Evolutionary conservation across 1,140 invertebrate species (phyloP).

Genomic region (Euglossa dilemma): DNA sequence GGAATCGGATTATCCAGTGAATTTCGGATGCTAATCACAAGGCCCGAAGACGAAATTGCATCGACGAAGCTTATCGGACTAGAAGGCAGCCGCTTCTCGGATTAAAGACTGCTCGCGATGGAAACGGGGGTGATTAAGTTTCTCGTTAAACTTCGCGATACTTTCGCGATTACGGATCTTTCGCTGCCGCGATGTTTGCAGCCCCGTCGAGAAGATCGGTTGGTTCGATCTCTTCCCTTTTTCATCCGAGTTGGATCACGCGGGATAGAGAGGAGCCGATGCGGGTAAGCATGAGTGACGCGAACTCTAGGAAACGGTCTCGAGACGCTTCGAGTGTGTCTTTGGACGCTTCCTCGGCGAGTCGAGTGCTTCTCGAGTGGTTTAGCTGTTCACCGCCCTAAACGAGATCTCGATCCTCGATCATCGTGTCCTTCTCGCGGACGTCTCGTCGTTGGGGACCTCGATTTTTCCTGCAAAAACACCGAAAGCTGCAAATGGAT

Average conservation of each 20-base stretch:
- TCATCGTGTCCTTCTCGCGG: neutral
- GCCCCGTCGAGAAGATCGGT: too few species aligned
- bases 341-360: neutral
- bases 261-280: too few species aligned
- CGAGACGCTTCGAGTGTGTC: constrained; percentile 27
- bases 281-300: neutral
- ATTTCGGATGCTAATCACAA: constrained; percentile 48
- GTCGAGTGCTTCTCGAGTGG: constrained; percentile 20
- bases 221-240: neutral
- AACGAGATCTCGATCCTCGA: constrained; percentile 23
- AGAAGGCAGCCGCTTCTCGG: neutral
- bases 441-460: too few species aligned
- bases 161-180: too few species aligned
- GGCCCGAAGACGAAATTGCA: constrained; percentile 19
- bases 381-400: neutral
- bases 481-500: too few species aligned
- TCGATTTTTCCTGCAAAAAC: neutral
- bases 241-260: neutral
- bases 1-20: constrained; percentile 38
- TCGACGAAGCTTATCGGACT: neutral
- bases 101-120: constrained; percentile 13
- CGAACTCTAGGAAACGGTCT: neutral
- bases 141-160: neutral
- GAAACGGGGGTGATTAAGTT: neutral
- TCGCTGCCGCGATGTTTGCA: too few species aligned